Conservation (phyloP, 2,113 vertebrate genomes). For the Callipepla squamata region DNA sequence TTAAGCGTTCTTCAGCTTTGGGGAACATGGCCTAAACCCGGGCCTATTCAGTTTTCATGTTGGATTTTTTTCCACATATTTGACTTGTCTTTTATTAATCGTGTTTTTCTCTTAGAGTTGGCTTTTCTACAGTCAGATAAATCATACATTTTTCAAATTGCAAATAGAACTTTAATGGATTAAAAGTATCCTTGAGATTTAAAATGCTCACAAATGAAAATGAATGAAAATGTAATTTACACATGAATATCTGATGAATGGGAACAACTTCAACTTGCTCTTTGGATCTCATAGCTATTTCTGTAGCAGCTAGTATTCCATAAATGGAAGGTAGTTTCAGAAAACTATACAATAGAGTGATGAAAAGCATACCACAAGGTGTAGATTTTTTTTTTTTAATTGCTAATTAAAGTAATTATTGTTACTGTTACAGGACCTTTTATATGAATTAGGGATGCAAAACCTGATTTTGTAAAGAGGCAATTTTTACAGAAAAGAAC, state of each 20-base stretch:
- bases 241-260: background rate
- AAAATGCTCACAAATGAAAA: background rate
- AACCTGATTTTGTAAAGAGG: background rate
- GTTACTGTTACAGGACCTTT: background rate
- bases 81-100: background rate
- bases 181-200: background rate
- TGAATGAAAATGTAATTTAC: background rate
- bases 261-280: background rate
- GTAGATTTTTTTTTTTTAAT: background rate
- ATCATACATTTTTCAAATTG: background rate
- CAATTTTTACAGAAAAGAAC: background rate
- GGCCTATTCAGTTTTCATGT: background rate
- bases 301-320: rapidly evolving
- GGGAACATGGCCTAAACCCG: rapidly evolving
- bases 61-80: background rate
- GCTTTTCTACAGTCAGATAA: background rate
- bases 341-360: background rate
- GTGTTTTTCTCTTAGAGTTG: background rate
- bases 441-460: background rate
- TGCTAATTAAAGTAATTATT: background rate
- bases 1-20: background rate
- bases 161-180: background rate
- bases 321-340: background rate
- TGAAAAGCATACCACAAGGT: background rate
- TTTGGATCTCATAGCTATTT: background rate